Evolutionary conservation across 2,888 invertebrate species (phyloP), one percentile per base, ranked within the genome.

Genomic region (Dione juno): DNA sequence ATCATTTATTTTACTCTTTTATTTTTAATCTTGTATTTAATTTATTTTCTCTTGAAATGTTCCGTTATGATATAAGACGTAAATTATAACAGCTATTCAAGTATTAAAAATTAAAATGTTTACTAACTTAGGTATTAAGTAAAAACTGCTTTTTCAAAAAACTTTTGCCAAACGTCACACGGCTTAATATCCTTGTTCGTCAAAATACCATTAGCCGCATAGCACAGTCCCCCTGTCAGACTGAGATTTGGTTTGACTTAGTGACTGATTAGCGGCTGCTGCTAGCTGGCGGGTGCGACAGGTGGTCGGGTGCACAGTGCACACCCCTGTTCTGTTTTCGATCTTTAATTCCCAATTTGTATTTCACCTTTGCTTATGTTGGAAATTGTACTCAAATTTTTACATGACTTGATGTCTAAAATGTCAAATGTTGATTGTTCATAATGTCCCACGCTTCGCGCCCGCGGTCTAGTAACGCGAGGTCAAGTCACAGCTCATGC

Each of bases 241-340:
- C 87, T 81, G 90, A 92, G 91, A 92, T 92, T 92, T 89, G 85
- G 87, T 84, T 86, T 85, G 88, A 88, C 89, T 90, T 89, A 89
- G 90, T 92, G 92, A 92, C 92, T 92, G 92, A 92, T 92, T 92
- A 91, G 92, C 90, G 88, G 88, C 89, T 88, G 88, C 84, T 88
- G 85, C 82, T 84, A 84, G 85, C 83, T 81, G 77, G 77, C 86
- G 85, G 83, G 84, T 83, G 85, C 84, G 84, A 90, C 92, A 92
- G 90, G 92, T 91, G 92, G 91, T 89, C 88, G 90, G 87, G 86
- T 87, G 85, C 84, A 83, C 75, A 80, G 86, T 87, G 85, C 83
- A 83, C 75, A 80, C 74, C 77, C 76, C 76, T 78, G 90, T 88
- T 89, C 88, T 87, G 83, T 82, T 84, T 82, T 84, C 84, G 84